Percentiles rank a stretch among this genome's conserved stretches.
These are phyloP conservation scores for Luperina nickerlii DNA, from an alignment of 2,888 invertebrate genomes.

Conservation along the genomic window DNA sequence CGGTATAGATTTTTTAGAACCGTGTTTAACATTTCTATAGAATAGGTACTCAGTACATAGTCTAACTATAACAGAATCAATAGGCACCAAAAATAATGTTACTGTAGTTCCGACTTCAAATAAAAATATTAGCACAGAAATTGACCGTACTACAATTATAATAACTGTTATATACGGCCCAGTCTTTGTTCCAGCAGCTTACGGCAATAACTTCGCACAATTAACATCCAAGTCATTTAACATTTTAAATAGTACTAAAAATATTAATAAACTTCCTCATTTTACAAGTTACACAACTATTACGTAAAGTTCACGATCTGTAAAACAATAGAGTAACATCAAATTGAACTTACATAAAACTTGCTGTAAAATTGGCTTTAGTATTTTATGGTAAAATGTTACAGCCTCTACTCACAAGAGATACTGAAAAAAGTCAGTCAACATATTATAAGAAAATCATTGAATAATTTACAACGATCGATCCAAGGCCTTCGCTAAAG, in stretches of 20 bases:
- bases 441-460: background rate
- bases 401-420: background rate
- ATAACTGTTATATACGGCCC: conserved; percentile 3
- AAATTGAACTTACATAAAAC: conserved; percentile 9
- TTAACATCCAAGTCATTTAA: conserved; percentile 53
- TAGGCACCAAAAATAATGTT: background rate
- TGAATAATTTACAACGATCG: background rate
- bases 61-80: conserved; percentile 13
- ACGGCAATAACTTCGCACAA: conserved; percentile 44
- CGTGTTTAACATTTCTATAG: background rate
- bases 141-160: conserved; percentile 14
- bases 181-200: conserved; percentile 35
- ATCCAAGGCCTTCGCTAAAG: conserved; percentile 1
- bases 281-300: conserved; percentile 71
- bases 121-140: conserved; percentile 17
- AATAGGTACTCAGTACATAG: background rate
- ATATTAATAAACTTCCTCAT: conserved; percentile 71
- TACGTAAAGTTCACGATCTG: conserved; percentile 67
- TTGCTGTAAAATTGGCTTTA: conserved; percentile 1
- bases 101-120: conserved; percentile 5
- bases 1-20: background rate
- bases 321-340: conserved; percentile 52
- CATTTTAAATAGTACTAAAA: conserved; percentile 58
- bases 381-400: background rate
- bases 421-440: background rate